A percentile compares a stretch with the other conserved stretches of the same genome.
Conservation (phyloP, 2,113 vertebrate genomes). For the Pseudopipra pipra region DNA sequence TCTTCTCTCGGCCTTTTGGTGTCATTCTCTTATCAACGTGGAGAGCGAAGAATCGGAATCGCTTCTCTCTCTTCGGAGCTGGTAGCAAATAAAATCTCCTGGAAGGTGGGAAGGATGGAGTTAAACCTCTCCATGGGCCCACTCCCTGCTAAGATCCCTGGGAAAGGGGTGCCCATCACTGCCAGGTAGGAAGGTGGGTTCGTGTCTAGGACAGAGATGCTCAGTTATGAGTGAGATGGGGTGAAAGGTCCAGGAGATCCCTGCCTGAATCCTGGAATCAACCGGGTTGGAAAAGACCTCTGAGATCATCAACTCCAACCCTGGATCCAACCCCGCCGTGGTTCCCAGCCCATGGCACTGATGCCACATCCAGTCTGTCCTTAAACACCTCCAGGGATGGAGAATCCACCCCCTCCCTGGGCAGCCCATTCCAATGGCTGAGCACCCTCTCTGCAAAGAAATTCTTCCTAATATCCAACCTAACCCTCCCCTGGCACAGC, state of each 20-base stretch:
- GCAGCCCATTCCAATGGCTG: too few species aligned
- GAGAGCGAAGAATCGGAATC: background rate
- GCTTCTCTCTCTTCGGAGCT: background rate
- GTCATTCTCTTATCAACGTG: constrained; percentile 76
- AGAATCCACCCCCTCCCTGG: too few species aligned
- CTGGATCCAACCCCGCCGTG: too few species aligned
- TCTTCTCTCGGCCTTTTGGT: constrained; percentile 76
- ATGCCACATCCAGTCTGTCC: too few species aligned
- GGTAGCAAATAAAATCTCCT: background rate
- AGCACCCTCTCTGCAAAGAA: too few species aligned
- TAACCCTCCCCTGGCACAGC: too few species aligned
- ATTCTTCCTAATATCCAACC: too few species aligned
- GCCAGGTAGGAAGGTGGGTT: background rate
- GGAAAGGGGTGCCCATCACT: background rate
- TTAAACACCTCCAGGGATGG: too few species aligned
- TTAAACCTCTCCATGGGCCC: background rate
- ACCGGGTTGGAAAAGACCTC: too few species aligned
- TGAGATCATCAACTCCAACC: too few species aligned
- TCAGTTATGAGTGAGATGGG: background rate
- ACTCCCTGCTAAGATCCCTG: background rate
- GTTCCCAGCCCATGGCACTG: too few species aligned
- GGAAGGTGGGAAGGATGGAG: background rate
- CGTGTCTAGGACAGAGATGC: background rate
- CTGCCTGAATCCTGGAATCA: too few species aligned
- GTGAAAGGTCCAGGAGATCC: background rate